phyloP scores from a whole-genome alignment of 2,113 vertebrate species.

The Oncorhynchus kisutch region DNA sequence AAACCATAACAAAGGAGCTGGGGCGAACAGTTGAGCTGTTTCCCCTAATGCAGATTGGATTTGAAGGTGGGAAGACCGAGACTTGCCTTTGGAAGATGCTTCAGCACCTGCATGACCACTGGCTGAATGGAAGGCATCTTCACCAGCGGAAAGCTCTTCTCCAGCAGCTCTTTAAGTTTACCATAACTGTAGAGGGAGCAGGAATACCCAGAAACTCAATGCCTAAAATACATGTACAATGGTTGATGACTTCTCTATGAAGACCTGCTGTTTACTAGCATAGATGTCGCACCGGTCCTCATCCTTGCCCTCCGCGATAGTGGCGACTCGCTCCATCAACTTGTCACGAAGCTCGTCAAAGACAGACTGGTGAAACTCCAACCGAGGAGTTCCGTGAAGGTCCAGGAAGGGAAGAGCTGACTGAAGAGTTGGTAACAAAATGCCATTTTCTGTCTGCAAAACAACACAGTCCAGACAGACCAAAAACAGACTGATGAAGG shows the following conservation, averaged over 20 bases:
- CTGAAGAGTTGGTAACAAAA: slow-evolving; percentile 93
- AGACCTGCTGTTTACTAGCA: neutral
- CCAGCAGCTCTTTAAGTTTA: slow-evolving; percentile 93
- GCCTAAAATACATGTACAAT: neutral
- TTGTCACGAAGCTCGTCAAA: slow-evolving; percentile 97
- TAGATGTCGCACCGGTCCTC: slow-evolving; percentile 80
- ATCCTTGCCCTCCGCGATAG: slow-evolving; percentile 90
- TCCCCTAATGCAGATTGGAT: neutral
- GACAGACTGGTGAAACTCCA: slow-evolving; percentile 98
- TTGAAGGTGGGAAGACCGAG: no score
- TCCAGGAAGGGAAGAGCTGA: slow-evolving; percentile 95
- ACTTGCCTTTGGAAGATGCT: slow-evolving; percentile 91
- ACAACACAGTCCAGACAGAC: neutral
- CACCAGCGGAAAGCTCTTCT: slow-evolving; percentile 95
- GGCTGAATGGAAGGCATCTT: slow-evolving; percentile 97
- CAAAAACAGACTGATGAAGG: neutral
- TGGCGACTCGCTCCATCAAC: slow-evolving; percentile 90
- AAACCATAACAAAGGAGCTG: no score
- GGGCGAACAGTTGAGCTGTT: no score
- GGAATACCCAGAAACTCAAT: neutral
- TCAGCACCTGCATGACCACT: slow-evolving; percentile 97
- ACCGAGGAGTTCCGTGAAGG: slow-evolving; percentile 90
- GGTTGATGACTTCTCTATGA: neutral
- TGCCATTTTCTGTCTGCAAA: slow-evolving; percentile 90
- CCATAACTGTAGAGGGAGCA: slow-evolving; percentile 74